phyloP scores from a whole-genome alignment of 2,113 vertebrate species.

The Motacilla alba region DNA sequence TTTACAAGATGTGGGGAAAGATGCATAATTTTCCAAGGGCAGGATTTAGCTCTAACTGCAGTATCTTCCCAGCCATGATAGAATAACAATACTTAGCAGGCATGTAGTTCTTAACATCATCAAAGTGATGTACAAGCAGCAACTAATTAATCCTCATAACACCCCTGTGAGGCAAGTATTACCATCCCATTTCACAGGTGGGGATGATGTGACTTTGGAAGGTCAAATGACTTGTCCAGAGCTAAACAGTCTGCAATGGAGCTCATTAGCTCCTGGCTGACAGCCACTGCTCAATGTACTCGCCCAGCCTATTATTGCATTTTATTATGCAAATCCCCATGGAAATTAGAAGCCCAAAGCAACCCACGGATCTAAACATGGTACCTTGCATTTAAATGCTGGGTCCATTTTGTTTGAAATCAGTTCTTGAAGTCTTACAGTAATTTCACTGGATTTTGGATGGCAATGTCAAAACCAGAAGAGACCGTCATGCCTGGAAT shows the following conservation, averaged over 20 bases:
- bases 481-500: neutral
- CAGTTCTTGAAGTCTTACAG: neutral
- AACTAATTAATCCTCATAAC: conserved; percentile 59
- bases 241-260: conserved; percentile 4
- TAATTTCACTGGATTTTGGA: neutral
- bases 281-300: neutral
- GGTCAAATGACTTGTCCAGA: conserved; percentile 30
- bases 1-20: conserved; percentile 32
- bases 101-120: conserved; percentile 56
- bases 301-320: neutral
- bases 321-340: conserved; percentile 32
- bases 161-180: conserved; percentile 57
- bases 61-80: conserved; percentile 19
- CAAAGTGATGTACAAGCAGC: conserved; percentile 48
- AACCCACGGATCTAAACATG: neutral
- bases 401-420: neutral
- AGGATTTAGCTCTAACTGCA: conserved; percentile 19
- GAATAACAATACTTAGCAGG: conserved; percentile 50
- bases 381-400: neutral
- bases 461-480: neutral
- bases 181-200: neutral
- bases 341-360: conserved; percentile 53
- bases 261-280: conserved; percentile 13
- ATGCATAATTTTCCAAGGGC: neutral
- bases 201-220: conserved; percentile 12